phyloP scores from a whole-genome alignment of 1,140 invertebrate species.

The Augochlora pura region DNA sequence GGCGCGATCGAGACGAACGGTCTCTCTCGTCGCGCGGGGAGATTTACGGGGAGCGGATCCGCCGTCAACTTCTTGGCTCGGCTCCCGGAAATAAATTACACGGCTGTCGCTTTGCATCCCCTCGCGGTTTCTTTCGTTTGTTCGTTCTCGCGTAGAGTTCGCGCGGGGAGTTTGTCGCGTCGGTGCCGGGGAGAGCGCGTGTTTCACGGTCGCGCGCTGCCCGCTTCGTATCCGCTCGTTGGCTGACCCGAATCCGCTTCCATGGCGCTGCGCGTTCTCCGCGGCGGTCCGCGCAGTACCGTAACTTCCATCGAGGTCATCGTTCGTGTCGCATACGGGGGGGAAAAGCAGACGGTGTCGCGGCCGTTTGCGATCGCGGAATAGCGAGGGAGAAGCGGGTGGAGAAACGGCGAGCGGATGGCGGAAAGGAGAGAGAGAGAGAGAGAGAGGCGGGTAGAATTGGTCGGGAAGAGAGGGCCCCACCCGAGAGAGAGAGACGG shows the following conservation, averaged over 20 bases:
- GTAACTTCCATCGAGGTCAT: conserved; percentile 39
- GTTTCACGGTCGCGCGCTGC: not conserved
- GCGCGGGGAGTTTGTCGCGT: too few relatives aligned
- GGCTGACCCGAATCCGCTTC: conserved; percentile 30
- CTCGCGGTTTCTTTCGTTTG: not conserved
- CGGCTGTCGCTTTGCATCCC: conserved; percentile 34
- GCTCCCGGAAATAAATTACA: conserved; percentile 41
- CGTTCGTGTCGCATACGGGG: conserved; percentile 13
- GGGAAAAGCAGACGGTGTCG: not conserved
- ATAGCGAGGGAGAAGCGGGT: conserved; percentile 19
- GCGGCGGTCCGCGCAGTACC: conserved; percentile 20
- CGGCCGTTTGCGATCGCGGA: conserved; percentile 19
- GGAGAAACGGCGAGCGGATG: conserved; percentile 4
- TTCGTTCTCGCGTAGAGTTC: not conserved
- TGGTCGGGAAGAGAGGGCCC: not conserved
- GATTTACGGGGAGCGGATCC: conserved; percentile 37
- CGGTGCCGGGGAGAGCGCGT: not conserved
- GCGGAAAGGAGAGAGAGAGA: not conserved
- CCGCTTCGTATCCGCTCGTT: too few relatives aligned
- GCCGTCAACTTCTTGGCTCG: conserved; percentile 32
- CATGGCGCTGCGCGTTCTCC: conserved; percentile 4
- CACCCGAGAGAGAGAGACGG: conserved; percentile 9
- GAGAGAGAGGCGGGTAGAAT: not conserved
- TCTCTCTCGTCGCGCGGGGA: not conserved
- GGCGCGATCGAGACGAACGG: not conserved